Base-by-base conservation (phyloP, 2,888 invertebrate genomes). In the Tachystola acroxantha region DNA sequence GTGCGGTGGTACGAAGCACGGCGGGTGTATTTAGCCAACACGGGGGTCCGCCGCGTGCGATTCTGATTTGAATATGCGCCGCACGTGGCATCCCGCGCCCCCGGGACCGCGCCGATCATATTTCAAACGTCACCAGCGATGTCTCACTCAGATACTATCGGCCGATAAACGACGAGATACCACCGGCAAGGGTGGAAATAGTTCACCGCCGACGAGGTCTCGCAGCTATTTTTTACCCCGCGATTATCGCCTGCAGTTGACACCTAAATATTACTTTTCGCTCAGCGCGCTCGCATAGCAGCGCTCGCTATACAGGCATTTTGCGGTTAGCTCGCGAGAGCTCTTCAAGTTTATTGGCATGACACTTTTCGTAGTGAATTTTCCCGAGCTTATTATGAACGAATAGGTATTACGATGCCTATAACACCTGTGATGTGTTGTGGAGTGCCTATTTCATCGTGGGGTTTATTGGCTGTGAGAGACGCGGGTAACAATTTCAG, bases 1-100 rank as follows among this genome's bases (percentile, higher is more conserved):
- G 57, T 40, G 22, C 7, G 22, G 22, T 9, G 3, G 16, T 16
- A 16, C 24, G 48, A 54, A 55, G 60, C 54, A 70, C 67, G 76
- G 76, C 80, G 81, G 81, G 77, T 73, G 82, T 88, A 87, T 88
- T 88, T 88, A 86, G 84, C 88, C 87, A 87, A 87, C 87, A 86
- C 75, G 78, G 86, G 86, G 82, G 79, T 75, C 70, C 70, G 78
- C 74, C 82, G 81, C 84, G 82, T 84, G 84, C 84, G 74, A 71
- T 73, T 69, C 80, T 76, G 78, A 86, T 86, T 86, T 87, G 86
- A 87, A 87, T 86, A 88, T 81, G 78, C 81, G 76, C 51, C 75
- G 80, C 87, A 86, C 86, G 86, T 82, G 82, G 76, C 81, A 56
- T 63, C 69, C 73, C 68, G 72, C 70, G 64, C 75, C 70, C 71